Evolutionary conservation across 2,888 invertebrate genomes (phyloP), one percentile per base, ranked within the genome.

Genomic region (Drosophila parthenogenetica): DNA sequence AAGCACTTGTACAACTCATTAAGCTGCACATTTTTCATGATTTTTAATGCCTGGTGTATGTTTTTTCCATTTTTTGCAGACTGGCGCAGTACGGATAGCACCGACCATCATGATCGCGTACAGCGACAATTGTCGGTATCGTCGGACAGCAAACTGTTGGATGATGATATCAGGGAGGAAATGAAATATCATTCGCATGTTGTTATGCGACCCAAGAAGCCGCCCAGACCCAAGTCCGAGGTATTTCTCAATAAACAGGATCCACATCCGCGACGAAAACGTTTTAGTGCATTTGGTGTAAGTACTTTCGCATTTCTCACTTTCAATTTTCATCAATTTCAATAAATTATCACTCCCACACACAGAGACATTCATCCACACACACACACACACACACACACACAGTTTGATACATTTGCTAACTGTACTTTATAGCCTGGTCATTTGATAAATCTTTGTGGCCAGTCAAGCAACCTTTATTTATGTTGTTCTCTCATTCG

Each of bases 261-360:
- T 91, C 93, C 94, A 90, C 95, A 95, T 92, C 94, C 95, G 83
- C 95, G 97, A 93, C 94, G 97, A 92, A 98, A 98, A 94, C 95
- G 98, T 93, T 98, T 97, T 94, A 98, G 98, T 92, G 98, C 98
- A 93, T 98, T 98, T 94, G 98, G 98, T 94, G 98, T 98, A 93
- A 95, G 96, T 94, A 82, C 11, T 45, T 39, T 17, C 39, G 29
- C 69, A 55, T 54, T 58, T 58, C 25, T 22, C 40, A 37, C 57
- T 16, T 42, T 59, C 45, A 69, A 54, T 69, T 69, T 59, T 40
- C 58, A 68, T 68, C 59, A 61, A 59, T 68, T 57, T 68, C 63
- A 51, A 62, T 68, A 49, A 72, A 68, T 64, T 48, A 57, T 22
- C 43, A 35, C 13, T 35, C 35, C 10, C 1, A 35, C 35, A 35